A percentile compares a stretch with the other conserved stretches of the same genome.
These are phyloP conservation scores for Perdita meconis DNA, from an alignment of 2,888 invertebrate genomes.

Conservation along the genomic window DNA sequence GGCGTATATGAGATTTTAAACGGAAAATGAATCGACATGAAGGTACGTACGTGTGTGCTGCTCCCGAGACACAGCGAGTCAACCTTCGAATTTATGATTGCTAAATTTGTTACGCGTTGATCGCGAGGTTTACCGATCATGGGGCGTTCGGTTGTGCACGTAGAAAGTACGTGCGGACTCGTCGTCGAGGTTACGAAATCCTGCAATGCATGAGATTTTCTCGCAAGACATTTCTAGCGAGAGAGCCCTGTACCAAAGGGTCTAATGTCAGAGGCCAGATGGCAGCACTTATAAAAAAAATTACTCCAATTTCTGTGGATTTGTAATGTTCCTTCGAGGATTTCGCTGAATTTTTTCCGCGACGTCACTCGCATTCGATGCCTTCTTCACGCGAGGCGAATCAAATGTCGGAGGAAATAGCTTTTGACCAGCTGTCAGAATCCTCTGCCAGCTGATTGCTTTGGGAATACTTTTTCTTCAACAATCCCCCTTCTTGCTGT, in stretches of 20 bases:
- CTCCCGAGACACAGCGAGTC: slow-evolving; percentile 64
- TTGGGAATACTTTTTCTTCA: slow-evolving; percentile 55
- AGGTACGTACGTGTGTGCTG: slow-evolving; percentile 88
- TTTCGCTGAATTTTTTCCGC: slow-evolving; percentile 29
- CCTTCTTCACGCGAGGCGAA: not conserved
- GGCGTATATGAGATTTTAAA: slow-evolving; percentile 84
- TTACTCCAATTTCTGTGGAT: slow-evolving; percentile 73
- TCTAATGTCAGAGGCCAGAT: slow-evolving; percentile 83
- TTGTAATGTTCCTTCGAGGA: slow-evolving; percentile 58
- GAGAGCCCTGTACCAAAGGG: slow-evolving; percentile 61
- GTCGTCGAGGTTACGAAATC: slow-evolving; percentile 52
- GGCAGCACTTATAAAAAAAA: slow-evolving; percentile 80
- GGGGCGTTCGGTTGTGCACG: slow-evolving; percentile 22
- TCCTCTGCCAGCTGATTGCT: slow-evolving; percentile 68
- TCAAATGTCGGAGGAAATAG: slow-evolving; percentile 3
- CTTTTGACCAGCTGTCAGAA: slow-evolving; percentile 65
- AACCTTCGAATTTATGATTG: slow-evolving; percentile 44
- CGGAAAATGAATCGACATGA: slow-evolving; percentile 96
- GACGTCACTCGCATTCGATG: not conserved
- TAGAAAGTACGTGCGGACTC: slow-evolving; percentile 34
- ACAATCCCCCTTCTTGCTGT: slow-evolving; percentile 51
- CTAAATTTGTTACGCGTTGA: slow-evolving; percentile 27
- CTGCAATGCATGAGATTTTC: slow-evolving; percentile 72
- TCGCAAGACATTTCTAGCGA: slow-evolving; percentile 58
- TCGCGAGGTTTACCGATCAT: slow-evolving; percentile 11